Conservation (phyloP, 1,140 invertebrate species). For the Pseudomyrmex gracilis region DNA sequence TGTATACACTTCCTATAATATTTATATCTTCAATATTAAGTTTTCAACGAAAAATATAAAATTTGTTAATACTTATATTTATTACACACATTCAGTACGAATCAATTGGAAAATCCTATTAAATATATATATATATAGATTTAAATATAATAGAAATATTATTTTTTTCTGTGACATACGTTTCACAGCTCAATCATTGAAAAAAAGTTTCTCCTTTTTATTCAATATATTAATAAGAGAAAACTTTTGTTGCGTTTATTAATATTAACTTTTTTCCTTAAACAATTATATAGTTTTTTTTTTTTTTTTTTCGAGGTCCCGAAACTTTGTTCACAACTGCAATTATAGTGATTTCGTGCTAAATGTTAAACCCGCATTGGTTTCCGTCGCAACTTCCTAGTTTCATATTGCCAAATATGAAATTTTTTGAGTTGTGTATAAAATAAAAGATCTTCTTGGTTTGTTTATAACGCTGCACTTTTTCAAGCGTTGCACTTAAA, state of each 20-base stretch:
- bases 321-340: conserved; percentile 70
- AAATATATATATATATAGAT: conserved; percentile 75
- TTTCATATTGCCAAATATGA: conserved; percentile 68
- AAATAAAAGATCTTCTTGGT: conserved; percentile 60
- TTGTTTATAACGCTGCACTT: conserved; percentile 51
- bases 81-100: conserved; percentile 73
- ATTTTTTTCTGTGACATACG: conserved; percentile 76
- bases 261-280: conserved; percentile 67
- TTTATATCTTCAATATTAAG: conserved; percentile 66
- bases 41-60: conserved; percentile 75
- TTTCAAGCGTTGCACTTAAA: conserved; percentile 47
- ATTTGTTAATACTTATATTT: conserved; percentile 81
- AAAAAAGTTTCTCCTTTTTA: conserved; percentile 55
- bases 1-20: conserved; percentile 59
- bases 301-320: conserved; percentile 67
- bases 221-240: conserved; percentile 57
- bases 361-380: conserved; percentile 56
- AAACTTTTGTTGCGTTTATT: conserved; percentile 73
- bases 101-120: conserved; percentile 82
- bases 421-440: conserved; percentile 64
- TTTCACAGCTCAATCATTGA: conserved; percentile 72
- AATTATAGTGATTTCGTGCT: conserved; percentile 65
- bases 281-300: conserved; percentile 70
- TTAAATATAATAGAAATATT: conserved; percentile 80
- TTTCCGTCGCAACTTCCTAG: conserved; percentile 62